phyloP scores from a whole-genome alignment of 2,888 invertebrate species.

The Merodon equestris region DNA sequence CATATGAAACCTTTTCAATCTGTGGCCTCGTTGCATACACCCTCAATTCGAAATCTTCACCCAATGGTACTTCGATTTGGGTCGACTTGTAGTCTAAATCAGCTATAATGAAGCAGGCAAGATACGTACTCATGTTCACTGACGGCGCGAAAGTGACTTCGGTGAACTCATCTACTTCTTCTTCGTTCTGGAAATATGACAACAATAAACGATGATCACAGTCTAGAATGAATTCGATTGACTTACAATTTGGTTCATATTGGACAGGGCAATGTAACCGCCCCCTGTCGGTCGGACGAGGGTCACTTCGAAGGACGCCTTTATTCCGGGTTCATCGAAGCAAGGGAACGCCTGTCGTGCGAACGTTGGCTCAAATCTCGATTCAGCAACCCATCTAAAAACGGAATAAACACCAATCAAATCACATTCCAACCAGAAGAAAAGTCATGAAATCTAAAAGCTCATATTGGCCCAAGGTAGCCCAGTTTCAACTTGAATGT shows the following conservation, averaged over 20 bases:
- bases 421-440: constrained; percentile 18
- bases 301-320: constrained; percentile 90
- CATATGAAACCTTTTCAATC: constrained; percentile 87
- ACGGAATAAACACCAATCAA: constrained; percentile 35
- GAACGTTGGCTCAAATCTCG: constrained; percentile 97
- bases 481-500: constrained; percentile 79
- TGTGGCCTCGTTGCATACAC: constrained; percentile 88
- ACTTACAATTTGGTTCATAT: constrained; percentile 87
- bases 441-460: no score
- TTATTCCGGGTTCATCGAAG: constrained; percentile 95
- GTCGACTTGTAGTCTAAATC: constrained; percentile 85
- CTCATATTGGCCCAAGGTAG: constrained; percentile 75
- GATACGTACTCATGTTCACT: constrained; percentile 95
- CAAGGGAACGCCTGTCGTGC: constrained; percentile 96
- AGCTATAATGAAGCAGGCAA: constrained; percentile 95
- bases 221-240: neutral
- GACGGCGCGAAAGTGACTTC: constrained; percentile 88
- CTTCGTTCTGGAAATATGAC: constrained; percentile 70
- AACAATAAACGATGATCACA: neutral
- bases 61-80: constrained; percentile 80
- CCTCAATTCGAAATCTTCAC: constrained; percentile 83
- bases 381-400: constrained; percentile 88
- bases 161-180: constrained; percentile 80
- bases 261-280: constrained; percentile 88
- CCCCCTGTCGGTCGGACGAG: constrained; percentile 85